Percentiles rank a stretch among this genome's conserved stretches.
Conservation (phyloP, 2,888 invertebrate species). For the Ephialtes manifestator region DNA sequence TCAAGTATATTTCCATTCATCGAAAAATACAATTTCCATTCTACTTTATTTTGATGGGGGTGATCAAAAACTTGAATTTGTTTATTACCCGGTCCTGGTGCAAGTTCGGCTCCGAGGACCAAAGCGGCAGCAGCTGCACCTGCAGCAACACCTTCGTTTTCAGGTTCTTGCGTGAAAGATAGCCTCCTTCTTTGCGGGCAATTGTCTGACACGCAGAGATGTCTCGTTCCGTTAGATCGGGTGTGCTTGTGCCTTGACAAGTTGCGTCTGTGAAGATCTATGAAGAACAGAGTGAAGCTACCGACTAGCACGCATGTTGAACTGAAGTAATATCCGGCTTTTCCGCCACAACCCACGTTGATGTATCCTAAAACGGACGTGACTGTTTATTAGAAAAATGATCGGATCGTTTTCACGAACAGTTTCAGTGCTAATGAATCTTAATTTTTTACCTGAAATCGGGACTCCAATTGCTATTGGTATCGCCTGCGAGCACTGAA, state of each 20-base stretch:
- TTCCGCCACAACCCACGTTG: constrained; percentile 92
- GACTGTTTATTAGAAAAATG: neutral
- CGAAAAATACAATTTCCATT: too few species aligned
- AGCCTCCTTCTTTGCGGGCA: constrained; percentile 88
- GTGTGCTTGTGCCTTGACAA: constrained; percentile 91
- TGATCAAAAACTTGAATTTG: neutral
- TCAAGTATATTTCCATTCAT: too few species aligned
- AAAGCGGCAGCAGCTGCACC: constrained; percentile 88
- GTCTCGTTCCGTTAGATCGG: constrained; percentile 87
- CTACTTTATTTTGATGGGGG: neutral
- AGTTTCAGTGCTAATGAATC: neutral
- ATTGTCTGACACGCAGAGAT: constrained; percentile 87
- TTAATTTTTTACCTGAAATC: constrained; percentile 89
- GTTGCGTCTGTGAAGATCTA: constrained; percentile 92
- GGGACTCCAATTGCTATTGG: constrained; percentile 95
- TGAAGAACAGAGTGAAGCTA: constrained; percentile 92
- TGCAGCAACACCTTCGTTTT: constrained; percentile 87
- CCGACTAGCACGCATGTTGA: constrained; percentile 93
- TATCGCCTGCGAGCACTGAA: constrained; percentile 95
- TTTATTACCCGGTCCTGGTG: constrained; percentile 79
- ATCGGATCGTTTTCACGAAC: constrained; percentile 37
- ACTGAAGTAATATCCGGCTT: constrained; percentile 94
- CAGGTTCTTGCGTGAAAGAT: constrained; percentile 89
- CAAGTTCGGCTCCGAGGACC: constrained; percentile 87
- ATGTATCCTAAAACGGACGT: constrained; percentile 90